Evolutionary conservation across 2,888 invertebrate genomes (phyloP).

Genomic region (Bombylius major): DNA sequence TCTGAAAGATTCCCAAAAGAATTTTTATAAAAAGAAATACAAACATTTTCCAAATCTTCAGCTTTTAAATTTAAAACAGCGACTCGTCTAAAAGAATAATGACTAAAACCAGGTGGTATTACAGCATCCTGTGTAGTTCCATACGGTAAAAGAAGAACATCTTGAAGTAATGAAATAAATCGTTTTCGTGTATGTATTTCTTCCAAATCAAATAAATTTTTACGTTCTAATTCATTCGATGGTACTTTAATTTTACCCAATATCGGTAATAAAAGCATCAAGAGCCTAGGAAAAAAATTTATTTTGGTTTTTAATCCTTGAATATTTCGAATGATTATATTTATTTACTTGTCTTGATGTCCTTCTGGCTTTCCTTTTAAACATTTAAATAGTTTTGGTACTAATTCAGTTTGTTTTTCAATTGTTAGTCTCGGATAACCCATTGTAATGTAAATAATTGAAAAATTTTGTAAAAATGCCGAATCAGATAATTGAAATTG

Average conservation of each 20-base stretch:
- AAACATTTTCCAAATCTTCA: conserved; percentile 68
- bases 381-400: conserved; percentile 62
- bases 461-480: conserved; percentile 73
- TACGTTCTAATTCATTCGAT: conserved; percentile 47
- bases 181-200: conserved; percentile 41
- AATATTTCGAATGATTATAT: too few relatives aligned
- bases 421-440: conserved; percentile 72
- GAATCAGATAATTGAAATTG: conserved; percentile 70
- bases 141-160: conserved; percentile 74
- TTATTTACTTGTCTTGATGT: conserved; percentile 66
- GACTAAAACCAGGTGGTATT: conserved; percentile 66
- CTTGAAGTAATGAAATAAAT: conserved; percentile 64
- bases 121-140: conserved; percentile 37
- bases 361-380: conserved; percentile 67
- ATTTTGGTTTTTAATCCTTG: too few relatives aligned
- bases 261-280: conserved; percentile 68
- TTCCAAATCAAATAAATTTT: conserved; percentile 53
- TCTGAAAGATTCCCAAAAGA: not conserved
- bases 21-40: not conserved
- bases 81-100: conserved; percentile 62
- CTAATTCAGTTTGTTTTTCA: conserved; percentile 60
- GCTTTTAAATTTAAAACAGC: conserved; percentile 59
- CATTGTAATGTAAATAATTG: conserved; percentile 85
- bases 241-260: conserved; percentile 55
- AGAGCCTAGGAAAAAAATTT: conserved; percentile 44